Evolutionary conservation across 2,113 vertebrate species (phyloP).

Genomic region (Solenodon paradoxus): DNA sequence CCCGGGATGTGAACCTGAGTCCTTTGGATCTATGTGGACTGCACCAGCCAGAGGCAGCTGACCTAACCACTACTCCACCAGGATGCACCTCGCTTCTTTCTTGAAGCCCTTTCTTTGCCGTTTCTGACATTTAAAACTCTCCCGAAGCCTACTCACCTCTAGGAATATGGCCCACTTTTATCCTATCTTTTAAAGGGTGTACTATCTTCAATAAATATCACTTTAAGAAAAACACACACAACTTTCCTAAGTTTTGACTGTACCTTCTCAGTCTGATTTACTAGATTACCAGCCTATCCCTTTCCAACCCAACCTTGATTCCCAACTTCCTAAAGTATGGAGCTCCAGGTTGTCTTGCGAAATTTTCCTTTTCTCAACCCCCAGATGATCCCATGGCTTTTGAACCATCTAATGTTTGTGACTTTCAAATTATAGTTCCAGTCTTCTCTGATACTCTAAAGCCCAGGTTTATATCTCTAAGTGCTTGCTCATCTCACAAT

Average conservation of each 20-base stretch:
- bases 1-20: no score
- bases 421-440: neutral
- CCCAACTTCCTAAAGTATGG: neutral
- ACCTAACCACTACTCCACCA: no score
- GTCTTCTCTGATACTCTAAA: neutral
- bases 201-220: no score
- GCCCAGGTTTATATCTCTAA: neutral
- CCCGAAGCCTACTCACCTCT: no score
- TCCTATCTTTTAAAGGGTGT: no score
- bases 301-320: neutral
- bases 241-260: neutral
- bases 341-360: neutral
- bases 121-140: neutral
- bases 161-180: no score
- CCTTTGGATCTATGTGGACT: no score
- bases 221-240: no score
- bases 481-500: neutral
- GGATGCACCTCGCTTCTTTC: no score
- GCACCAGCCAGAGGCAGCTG: no score
- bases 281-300: neutral
- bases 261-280: neutral
- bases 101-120: neutral
- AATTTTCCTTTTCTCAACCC: neutral
- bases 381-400: neutral
- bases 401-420: neutral